These are phyloP conservation scores for rat (Rattus norvegicus) DNA, from an alignment of 2,113 vertebrate genomes.

Conservation along the genomic window DNA sequence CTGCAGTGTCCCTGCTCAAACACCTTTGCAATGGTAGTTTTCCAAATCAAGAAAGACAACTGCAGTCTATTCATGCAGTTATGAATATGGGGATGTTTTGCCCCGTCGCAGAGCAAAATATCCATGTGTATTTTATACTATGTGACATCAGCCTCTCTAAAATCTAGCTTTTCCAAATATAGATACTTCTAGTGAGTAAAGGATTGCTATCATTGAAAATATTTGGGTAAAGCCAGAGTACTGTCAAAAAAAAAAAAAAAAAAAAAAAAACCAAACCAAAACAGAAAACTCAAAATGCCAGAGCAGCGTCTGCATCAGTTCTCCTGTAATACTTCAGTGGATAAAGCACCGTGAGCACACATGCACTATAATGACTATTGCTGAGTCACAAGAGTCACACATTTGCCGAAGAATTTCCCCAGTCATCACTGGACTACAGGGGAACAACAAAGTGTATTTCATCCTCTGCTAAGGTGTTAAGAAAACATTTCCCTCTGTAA, in stretches of 20 bases:
- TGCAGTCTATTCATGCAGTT: neutral
- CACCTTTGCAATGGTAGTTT: neutral
- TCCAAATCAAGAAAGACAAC: neutral
- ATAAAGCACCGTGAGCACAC: neutral
- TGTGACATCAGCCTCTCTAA: neutral
- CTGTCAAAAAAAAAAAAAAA: neutral
- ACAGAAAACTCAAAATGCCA: neutral
- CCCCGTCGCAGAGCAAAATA: neutral
- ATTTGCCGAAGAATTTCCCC: neutral
- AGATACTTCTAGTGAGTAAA: neutral
- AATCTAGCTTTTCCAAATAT: neutral
- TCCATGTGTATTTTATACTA: neutral
- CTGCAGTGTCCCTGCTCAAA: neutral
- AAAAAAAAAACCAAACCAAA: neutral
- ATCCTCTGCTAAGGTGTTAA: neutral
- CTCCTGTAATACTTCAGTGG: neutral
- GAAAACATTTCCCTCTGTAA: neutral
- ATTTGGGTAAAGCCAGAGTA: neutral
- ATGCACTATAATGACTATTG: neutral
- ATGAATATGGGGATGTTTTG: neutral
- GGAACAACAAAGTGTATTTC: neutral
- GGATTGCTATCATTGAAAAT: neutral
- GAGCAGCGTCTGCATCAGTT: neutral
- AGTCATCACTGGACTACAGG: neutral
- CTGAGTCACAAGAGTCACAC: neutral